Evolutionary conservation across 2,113 vertebrate genomes (phyloP).

Genomic region (Balaenoptera acutorostrata): DNA sequence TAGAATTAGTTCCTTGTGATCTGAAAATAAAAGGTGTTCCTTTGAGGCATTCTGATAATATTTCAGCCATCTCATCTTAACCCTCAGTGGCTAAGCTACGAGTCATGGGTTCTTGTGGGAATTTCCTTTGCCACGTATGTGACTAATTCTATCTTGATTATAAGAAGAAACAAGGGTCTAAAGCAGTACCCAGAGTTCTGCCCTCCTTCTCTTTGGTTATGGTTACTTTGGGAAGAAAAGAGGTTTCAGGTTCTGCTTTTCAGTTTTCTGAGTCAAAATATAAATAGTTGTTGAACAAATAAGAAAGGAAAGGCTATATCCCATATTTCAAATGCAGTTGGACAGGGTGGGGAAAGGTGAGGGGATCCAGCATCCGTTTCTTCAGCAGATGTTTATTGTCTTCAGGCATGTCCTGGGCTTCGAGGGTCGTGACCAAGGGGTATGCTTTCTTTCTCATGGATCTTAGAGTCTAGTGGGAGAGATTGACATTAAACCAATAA

Average conservation of each 20-base stretch:
- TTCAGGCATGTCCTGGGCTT: not conserved
- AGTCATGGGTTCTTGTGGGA: not conserved
- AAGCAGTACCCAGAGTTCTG: not conserved
- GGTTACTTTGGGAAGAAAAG: not conserved
- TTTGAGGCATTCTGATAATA: not conserved
- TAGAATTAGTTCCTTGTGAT: not conserved
- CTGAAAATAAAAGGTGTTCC: not conserved
- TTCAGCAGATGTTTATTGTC: not conserved
- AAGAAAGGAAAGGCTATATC: not conserved
- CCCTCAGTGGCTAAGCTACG: not conserved
- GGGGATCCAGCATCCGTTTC: not conserved
- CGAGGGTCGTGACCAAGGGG: no score
- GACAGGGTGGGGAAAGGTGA: not conserved
- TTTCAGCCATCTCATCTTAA: not conserved
- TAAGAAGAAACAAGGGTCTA: not conserved
- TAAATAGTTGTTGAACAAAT: not conserved
- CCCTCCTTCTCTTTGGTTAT: not conserved
- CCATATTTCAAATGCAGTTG: not conserved
- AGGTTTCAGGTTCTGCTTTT: not conserved
- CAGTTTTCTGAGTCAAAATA: not conserved
- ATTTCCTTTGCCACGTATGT: not conserved
- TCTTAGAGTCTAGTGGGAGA: not conserved
- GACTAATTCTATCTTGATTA: not conserved
- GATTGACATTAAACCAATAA: not conserved
- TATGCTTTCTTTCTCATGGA: not conserved